These are phyloP conservation scores for Boulengeromyrus knoepffleri DNA, from an alignment of 2,113 vertebrate genomes.

Conservation along the genomic window DNA sequence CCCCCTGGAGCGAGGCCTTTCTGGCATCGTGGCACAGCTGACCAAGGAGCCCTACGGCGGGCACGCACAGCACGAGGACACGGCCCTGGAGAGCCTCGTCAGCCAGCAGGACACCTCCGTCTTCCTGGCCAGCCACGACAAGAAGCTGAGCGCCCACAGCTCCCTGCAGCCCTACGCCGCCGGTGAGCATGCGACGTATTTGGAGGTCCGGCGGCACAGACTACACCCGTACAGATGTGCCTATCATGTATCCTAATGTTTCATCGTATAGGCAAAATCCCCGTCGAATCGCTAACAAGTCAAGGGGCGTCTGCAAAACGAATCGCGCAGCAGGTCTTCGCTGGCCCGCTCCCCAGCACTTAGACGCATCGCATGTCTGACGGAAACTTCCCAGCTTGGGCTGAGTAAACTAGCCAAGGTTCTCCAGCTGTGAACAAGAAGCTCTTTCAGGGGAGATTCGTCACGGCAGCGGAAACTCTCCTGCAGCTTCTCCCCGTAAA, in stretches of 20 bases:
- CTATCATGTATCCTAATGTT: not conserved
- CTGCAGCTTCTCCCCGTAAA: not conserved
- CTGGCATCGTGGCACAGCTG: constrained; percentile 59
- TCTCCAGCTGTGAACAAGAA: not conserved
- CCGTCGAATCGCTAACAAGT: not conserved
- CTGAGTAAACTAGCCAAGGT: not conserved
- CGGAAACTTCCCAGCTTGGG: not conserved
- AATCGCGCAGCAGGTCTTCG: not conserved
- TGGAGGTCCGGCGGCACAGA: not conserved
- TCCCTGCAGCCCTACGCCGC: constrained; percentile 47
- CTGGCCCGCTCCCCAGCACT: not conserved
- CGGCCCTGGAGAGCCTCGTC: constrained; percentile 56
- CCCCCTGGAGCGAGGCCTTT: constrained; percentile 63
- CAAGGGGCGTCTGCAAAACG: not conserved
- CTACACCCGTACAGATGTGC: not conserved
- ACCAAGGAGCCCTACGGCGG: constrained; percentile 51
- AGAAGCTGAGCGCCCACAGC: constrained; percentile 54
- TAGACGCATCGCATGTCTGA: not conserved
- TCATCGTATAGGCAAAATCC: not conserved
- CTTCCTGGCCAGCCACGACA: constrained; percentile 63
- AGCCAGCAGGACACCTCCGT: constrained; percentile 57
- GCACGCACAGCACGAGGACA: constrained; percentile 48
- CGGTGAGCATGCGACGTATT: constrained; percentile 53
- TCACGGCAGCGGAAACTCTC: not conserved
- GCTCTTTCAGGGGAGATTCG: not conserved